phyloP scores from a whole-genome alignment of 2,113 vertebrate species.

The Oryzias melastigma region DNA sequence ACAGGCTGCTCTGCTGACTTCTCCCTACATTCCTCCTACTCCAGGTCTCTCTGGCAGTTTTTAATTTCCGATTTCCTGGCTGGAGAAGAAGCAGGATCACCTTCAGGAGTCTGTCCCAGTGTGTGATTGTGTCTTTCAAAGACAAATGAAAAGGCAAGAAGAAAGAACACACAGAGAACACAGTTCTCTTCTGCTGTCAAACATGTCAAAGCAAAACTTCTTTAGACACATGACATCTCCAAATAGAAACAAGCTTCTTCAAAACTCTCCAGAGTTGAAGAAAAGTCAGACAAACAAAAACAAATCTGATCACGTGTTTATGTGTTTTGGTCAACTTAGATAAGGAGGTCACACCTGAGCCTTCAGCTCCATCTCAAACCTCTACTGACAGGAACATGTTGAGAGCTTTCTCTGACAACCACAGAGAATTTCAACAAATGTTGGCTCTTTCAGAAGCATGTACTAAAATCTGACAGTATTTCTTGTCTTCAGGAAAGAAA shows the following conservation, averaged over 20 bases:
- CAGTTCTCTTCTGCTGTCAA: too few species aligned
- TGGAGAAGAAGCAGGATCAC: constrained; percentile 81
- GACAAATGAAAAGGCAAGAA: neutral
- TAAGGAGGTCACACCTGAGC: constrained; percentile 78
- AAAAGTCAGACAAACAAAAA: neutral
- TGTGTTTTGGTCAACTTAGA: constrained; percentile 55
- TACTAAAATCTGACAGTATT: too few species aligned
- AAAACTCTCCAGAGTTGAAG: neutral
- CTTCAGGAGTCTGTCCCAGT: constrained; percentile 84
- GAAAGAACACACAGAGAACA: constrained; percentile 41
- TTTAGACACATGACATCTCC: too few species aligned
- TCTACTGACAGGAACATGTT: constrained; percentile 71
- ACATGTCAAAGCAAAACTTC: too few species aligned
- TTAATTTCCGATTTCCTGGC: constrained; percentile 95
- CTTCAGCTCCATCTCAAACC: constrained; percentile 72
- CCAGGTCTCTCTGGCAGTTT: constrained; percentile 87
- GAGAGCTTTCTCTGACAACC: constrained; percentile 29
- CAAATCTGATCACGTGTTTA: constrained; percentile 93
- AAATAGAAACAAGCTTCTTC: too few species aligned
- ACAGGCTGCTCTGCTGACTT: constrained; percentile 88
- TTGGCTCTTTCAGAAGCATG: too few species aligned
- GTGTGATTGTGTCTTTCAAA: constrained; percentile 70
- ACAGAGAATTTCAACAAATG: constrained; percentile 15
- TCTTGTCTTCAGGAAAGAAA: neutral
- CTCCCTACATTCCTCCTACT: constrained; percentile 83